A percentile compares a stretch with the other conserved stretches of the same genome.
Evolutionary conservation across 37 sponge, comb jelly and placozoan species (phyloP).

Genomic region (Theonella swinhoei): DNA sequence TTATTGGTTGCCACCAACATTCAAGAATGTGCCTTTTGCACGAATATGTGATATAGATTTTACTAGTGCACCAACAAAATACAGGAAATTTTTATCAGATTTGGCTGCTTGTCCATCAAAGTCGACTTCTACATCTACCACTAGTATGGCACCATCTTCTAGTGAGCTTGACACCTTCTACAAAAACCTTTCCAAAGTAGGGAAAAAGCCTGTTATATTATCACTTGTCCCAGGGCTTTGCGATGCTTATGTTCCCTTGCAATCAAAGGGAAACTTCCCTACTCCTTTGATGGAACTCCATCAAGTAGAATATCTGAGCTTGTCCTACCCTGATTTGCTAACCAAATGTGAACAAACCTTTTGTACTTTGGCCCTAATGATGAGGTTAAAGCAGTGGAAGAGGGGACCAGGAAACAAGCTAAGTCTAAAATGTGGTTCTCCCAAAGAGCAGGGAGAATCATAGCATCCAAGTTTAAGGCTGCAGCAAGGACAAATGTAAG

Average conservation of each 20-base stretch:
- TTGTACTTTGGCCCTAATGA: not conserved
- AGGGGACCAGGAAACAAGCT: not conserved
- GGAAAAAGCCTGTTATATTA: constrained; percentile 15
- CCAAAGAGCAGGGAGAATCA: constrained; percentile 49
- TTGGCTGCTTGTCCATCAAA: too few species aligned
- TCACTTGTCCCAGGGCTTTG: constrained; percentile 25
- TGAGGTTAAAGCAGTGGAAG: constrained; percentile 14
- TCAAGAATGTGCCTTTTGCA: constrained; percentile 38
- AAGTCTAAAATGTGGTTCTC: constrained; percentile 22
- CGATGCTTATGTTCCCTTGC: constrained; percentile 14
- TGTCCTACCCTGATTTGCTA: constrained; percentile 20
- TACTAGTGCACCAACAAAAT: constrained; percentile 44
- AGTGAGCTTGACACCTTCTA: constrained; percentile 11
- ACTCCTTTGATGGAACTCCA: constrained; percentile 29
- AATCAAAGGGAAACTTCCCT: not conserved
- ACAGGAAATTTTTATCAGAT: too few species aligned
- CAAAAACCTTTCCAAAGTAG: not conserved
- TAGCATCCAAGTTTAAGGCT: constrained; percentile 34
- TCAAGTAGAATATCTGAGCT: constrained; percentile 10
- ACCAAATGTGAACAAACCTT: constrained; percentile 46
- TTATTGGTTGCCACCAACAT: constrained; percentile 50
- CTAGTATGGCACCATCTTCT: constrained; percentile 2
- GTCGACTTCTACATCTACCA: too few species aligned
- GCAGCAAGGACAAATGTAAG: constrained; percentile 39
- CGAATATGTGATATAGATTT: constrained; percentile 50